Evolutionary conservation across 2,113 vertebrate genomes (phyloP), one percentile per base, ranked within the genome.

Genomic region (Microtus pennsylvanicus): DNA sequence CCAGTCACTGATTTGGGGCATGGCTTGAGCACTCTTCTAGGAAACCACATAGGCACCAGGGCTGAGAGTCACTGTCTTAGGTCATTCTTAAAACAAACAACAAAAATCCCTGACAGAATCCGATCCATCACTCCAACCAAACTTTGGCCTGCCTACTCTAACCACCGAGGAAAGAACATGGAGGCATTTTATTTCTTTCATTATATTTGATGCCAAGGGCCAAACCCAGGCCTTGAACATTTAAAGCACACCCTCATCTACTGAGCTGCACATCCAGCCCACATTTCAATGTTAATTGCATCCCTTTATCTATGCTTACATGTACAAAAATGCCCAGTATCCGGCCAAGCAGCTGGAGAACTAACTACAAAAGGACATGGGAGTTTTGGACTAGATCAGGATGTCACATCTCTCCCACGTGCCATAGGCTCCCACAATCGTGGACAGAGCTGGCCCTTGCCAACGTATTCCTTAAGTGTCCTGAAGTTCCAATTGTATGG

Each of bases 271-370:
- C 22, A 12, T 24, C 50, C 87, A 70, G 33, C 19, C 33, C 33
- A 85, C 70, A 61, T 85, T 94, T 85, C 52, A 55, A 45, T 92
- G 50, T 86, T 75, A 91, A 86, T 76, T 76, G 47, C 50, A 76
- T 87, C 63, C 30, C 80, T 78, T 55, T 72, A 0, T 69, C 61
- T 67, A 45, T 90, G 16, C 82, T 91, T 75, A 28, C 28, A 65
- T 21, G 22, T 63, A 30, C 89, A 90, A 61, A 58, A 17, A 85
- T 0, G 5, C 38, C 74, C 28, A 22, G 30, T 30, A 86, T 63
- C 38, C 74, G 61, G n/a, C 35, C 67, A 67, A 69, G 35, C 67
- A 82, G 77, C 55, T 74, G 47, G 63, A 86, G 21, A 47, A 58
- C 35, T 4, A 33, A 90, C 6, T 19, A 13, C 28, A 83, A 63